Conservation (phyloP, 2,888 invertebrate genomes). For the Brachyptera risi region DNA sequence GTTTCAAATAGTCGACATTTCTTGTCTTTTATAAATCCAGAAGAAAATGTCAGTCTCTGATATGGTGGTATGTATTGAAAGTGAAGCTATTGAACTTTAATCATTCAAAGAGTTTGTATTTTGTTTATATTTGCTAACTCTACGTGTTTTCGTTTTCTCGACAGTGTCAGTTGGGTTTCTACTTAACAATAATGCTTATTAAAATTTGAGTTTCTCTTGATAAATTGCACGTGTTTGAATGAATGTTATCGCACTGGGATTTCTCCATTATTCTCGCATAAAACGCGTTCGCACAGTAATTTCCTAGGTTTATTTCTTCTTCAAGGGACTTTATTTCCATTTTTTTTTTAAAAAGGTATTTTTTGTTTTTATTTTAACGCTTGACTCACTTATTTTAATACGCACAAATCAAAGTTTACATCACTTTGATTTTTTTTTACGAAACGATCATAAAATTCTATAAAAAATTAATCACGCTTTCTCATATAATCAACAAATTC, state of each 20-base stretch:
- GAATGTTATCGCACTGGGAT: neutral
- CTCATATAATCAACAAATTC: neutral
- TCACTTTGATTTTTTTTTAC: neutral
- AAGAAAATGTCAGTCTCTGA: too few species aligned
- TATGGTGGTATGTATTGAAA: too few species aligned
- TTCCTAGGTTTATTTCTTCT: constrained; percentile 2
- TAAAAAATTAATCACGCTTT: constrained; percentile 1
- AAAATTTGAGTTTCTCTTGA: neutral
- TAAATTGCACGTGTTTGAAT: neutral
- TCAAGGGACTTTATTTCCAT: neutral
- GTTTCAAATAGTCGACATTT: too few species aligned
- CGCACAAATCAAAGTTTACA: neutral
- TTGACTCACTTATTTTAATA: neutral
- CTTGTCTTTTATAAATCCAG: too few species aligned
- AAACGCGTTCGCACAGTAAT: constrained; percentile 5
- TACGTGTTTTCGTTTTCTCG: too few species aligned
- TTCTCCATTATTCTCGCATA: neutral
- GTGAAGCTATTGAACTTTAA: too few species aligned
- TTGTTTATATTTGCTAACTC: too few species aligned
- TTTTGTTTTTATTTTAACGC: neutral
- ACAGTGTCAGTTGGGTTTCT: too few species aligned
- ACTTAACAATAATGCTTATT: neutral
- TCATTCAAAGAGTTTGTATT: too few species aligned
- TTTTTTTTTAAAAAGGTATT: neutral
- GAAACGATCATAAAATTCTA: constrained; percentile 4